phyloP scores from a whole-genome alignment of 2,888 invertebrate species.

The Theodoxus fluviatilis region DNA sequence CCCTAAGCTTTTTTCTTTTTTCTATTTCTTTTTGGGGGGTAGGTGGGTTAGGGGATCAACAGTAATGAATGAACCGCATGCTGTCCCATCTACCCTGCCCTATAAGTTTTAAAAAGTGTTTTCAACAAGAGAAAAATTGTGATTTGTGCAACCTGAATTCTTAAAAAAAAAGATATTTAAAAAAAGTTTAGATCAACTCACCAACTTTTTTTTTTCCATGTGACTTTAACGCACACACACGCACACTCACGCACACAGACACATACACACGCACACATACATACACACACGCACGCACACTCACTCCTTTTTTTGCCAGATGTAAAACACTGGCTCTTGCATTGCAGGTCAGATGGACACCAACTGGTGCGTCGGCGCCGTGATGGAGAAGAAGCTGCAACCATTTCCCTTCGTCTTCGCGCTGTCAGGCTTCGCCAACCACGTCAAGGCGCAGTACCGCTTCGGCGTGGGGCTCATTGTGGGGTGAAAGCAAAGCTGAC shows the following conservation, averaged over 20 bases:
- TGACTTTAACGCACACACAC: background rate
- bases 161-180: background rate
- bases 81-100: too few species aligned
- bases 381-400: conserved; percentile 90
- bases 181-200: background rate
- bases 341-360: conserved; percentile 77
- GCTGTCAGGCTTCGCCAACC: conserved; percentile 90
- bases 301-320: background rate
- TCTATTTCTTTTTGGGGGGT: too few species aligned
- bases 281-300: background rate
- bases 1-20: too few species aligned
- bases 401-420: conserved; percentile 94
- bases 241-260: background rate
- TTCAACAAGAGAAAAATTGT: too few species aligned
- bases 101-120: too few species aligned
- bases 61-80: too few species aligned
- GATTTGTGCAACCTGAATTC: too few species aligned
- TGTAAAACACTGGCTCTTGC: conserved; percentile 15
- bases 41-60: too few species aligned
- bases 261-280: background rate
- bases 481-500: too few species aligned
- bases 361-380: conserved; percentile 80
- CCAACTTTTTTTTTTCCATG: too few species aligned
- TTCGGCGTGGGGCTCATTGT: conserved; percentile 94
- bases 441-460: conserved; percentile 88